A percentile compares a stretch with the other conserved stretches of the same genome.
Evolutionary conservation across 2,797 vertebrate genomes (phyloP).

Genomic region (Thaleichthys pacificus): DNA sequence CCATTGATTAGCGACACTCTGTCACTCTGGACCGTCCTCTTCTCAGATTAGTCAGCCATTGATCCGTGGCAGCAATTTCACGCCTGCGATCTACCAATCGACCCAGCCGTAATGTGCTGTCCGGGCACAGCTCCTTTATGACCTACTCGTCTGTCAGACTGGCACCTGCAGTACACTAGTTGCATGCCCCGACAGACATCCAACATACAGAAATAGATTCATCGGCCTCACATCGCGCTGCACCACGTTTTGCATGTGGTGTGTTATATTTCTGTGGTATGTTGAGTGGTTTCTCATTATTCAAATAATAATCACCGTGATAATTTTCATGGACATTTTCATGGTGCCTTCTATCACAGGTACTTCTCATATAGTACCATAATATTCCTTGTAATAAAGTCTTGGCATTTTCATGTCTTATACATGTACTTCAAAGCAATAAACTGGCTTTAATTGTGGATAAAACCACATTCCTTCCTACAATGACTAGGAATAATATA

Average conservation of each 20-base stretch:
- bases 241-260: no score
- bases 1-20: conserved; percentile 79
- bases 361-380: no score
- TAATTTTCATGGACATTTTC: no score
- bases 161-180: conserved; percentile 36
- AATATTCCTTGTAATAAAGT: no score
- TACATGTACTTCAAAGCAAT: background rate
- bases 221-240: background rate
- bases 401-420: no score
- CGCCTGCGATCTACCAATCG: conserved; percentile 62
- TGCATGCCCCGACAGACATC: conserved; percentile 29
- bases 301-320: no score
- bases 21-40: conserved; percentile 72
- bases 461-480: no score
- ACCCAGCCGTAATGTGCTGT: conserved; percentile 58
- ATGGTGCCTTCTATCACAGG: no score
- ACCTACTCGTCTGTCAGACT: conserved; percentile 62
- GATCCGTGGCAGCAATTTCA: conserved; percentile 82
- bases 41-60: conserved; percentile 79
- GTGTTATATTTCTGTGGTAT: no score
- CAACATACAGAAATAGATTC: background rate
- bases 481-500: background rate
- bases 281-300: no score
- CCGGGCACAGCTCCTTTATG: conserved; percentile 47
- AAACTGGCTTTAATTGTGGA: background rate